Evolutionary conservation across 2,113 vertebrate species (phyloP), one percentile per base, ranked within the genome.

Genomic region (Tetrao urogallus): DNA sequence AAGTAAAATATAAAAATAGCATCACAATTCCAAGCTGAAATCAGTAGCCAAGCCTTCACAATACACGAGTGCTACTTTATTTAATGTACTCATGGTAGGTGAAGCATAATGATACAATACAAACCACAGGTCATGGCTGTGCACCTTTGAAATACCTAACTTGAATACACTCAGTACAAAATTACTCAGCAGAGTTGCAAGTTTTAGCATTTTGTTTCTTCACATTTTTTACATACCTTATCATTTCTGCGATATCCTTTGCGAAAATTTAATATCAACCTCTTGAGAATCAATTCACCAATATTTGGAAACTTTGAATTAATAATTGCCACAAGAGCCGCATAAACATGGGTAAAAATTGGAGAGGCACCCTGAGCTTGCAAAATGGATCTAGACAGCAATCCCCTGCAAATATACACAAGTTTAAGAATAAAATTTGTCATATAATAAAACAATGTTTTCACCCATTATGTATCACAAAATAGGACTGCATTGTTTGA

Each of bases 271-370:
- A 99, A 97, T 96, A 99, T 98, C 90, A 99, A 97, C 32, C 99
- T 99, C 90, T 98, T 99, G 70, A 99, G 98, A 89, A 99, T 99
- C 93, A 99, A 97, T 95, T 99, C 99, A 94, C 99, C 99, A 8
- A 99, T 99, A 94, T 99, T 99, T 75, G 99, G 99, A 96, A 99
- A 99, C 96, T 99, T 99, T 48, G 99, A 99, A 97, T 99, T 99
- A 97, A 99, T 99, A 96, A 99, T 99, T 93, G 99, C 97, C 57
- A 99, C 98, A n/a, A 99, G 97, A 5, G 99, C 99, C 17, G 99
- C 98, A 79, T 99, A 99, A 73, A 99, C 99, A 15, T 99, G 99
- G 8, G 99, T 99, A 75, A 99, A 99, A 96, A 98, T 99, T 1
- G 99, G 99, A 90, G 99, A 99, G 4, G 99, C 99, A 8, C 98